phyloP scores from a whole-genome alignment of 2,797 vertebrate species.

The Coranthus polyacanthus region DNA sequence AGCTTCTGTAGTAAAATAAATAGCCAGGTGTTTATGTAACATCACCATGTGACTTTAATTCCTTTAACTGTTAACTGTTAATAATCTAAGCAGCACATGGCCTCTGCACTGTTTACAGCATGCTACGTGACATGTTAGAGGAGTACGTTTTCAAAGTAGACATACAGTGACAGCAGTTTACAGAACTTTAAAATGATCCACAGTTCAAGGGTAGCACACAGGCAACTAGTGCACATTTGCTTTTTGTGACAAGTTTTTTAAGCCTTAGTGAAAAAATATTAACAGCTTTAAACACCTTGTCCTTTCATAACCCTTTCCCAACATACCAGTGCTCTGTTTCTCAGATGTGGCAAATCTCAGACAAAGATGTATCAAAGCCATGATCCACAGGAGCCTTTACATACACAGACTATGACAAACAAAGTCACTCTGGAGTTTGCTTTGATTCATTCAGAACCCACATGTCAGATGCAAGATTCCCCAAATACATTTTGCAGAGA shows the following conservation, averaged over 20 bases:
- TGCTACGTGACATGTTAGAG: constrained; percentile 18
- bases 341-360: no score
- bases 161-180: no score
- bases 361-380: no score
- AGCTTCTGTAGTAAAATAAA: background rate
- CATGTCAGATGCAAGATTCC: no score
- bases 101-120: constrained; percentile 19
- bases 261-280: constrained; percentile 13
- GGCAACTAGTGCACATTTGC: constrained; percentile 19
- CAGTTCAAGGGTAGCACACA: background rate
- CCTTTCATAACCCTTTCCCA: background rate
- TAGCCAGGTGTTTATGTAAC: constrained; percentile 27
- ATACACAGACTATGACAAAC: constrained; percentile 28
- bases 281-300: background rate
- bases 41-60: constrained; percentile 19
- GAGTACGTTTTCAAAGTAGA: background rate
- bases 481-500: no score
- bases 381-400: constrained; percentile 16
- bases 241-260: constrained; percentile 6
- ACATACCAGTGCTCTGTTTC: no score
- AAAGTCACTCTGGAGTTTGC: constrained; percentile 12
- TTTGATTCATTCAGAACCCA: no score
- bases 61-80: background rate
- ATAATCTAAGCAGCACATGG: constrained; percentile 3
- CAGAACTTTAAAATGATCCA: background rate